phyloP scores from a whole-genome alignment of 2,113 vertebrate genomes.

The Spilogale gracilis region DNA sequence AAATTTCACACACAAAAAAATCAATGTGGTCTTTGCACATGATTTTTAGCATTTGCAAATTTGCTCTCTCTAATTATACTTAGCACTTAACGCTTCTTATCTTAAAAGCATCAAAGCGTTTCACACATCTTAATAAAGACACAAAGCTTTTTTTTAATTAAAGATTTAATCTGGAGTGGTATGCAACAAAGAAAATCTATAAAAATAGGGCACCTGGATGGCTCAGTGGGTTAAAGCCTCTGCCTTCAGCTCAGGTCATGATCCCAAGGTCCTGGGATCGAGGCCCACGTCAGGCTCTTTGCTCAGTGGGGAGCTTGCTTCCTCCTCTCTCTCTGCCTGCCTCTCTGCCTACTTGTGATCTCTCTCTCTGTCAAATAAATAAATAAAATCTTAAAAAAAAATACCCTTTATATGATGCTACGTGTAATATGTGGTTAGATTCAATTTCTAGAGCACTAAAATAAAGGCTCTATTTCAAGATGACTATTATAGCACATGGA shows the following conservation, averaged over 20 bases:
- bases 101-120: conserved; percentile 66
- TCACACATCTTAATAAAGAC: conserved; percentile 68
- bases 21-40: conserved; percentile 58
- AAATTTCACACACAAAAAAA: conserved; percentile 55
- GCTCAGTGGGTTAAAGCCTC: too few relatives aligned
- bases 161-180: conserved; percentile 61
- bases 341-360: too few relatives aligned
- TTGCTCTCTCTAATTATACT: conserved; percentile 67
- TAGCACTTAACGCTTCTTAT: conserved; percentile 57
- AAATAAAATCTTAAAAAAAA: conserved; percentile 44
- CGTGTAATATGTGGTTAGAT: background rate
- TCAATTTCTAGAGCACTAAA: conserved; percentile 1
- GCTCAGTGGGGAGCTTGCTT: too few relatives aligned
- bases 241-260: too few relatives aligned
- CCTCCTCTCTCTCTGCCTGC: too few relatives aligned
- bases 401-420: conserved; percentile 9
- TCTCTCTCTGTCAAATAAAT: background rate
- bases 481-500: background rate
- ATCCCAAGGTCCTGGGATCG: too few relatives aligned
- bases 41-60: conserved; percentile 68
- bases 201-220: background rate
- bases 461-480: conserved; percentile 35
- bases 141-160: conserved; percentile 59
- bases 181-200: conserved; percentile 49
- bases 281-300: too few relatives aligned